Evolutionary conservation across 2,113 vertebrate genomes (phyloP), one percentile per base, ranked within the genome.

Genomic region (Albula glossodonta): DNA sequence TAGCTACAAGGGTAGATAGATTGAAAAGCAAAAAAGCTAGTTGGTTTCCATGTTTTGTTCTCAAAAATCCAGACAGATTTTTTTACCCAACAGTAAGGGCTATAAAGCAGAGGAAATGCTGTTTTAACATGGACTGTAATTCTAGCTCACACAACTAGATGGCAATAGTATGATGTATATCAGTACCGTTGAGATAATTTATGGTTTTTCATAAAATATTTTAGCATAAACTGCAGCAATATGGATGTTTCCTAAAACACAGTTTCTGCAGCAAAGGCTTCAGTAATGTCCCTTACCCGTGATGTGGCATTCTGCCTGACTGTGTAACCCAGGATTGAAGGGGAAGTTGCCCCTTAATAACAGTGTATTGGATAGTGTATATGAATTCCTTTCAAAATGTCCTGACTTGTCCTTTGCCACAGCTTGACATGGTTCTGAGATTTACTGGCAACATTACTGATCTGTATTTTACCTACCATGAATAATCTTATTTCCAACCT

Each of bases 151-250:
- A 41, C 83, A 70, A 57, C 83, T 79, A 84, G 83, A 56, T 84
- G 83, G 83, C 83, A 84, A 56, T 84, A 84, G 74, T 41, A 78
- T 78, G 83, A 56, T 52, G 31, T 3, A 79, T 79, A 48, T 79
- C 9, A 13, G 31, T 19, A 8, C 31, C 8, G 12, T 78, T 78
- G 41, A 70, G 15, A 19, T 13, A n/a, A 10, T 63, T 63, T 19
- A 12, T 63, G 10, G 10, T 63, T 70, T 70, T 70, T 70, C 12
- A 19, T 70, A 0, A 41, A 41, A 41, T 41, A 41, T 41, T 66
- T 66, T 19, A 5, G 15, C 60, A 7, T 22, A 66, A 0, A 15
- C 11, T 60, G 8, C 60, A 66, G 17, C 19, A 22, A 19, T 22
- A 66, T 81, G 13, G 8, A 80, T 51, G 50, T 50, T 81, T 50